Base-by-base conservation (phyloP, 2,797 vertebrate species). In the Carapus acus region DNA sequence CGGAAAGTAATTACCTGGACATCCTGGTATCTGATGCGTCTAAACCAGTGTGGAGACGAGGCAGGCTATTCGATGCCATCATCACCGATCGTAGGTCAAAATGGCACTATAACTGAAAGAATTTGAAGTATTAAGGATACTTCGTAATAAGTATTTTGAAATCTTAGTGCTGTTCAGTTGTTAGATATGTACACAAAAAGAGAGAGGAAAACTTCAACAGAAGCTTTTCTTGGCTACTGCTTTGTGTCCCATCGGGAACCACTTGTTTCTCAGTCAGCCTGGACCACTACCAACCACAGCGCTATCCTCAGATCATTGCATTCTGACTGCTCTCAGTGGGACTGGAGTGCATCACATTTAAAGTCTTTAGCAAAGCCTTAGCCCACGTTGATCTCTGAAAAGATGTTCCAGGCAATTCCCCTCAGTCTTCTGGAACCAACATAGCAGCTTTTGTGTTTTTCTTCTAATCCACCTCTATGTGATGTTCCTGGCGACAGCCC, bases 1-100 rank as follows among this genome's bases (percentile, higher is more conserved):
- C 88, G 44, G 94, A 97, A 82, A 85, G 85, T 31, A 86, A 86
- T 50, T 99, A 94, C 49, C 61, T 98, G 2, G 96, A 99, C 29
- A 89, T 96, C 0, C 88, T 99, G 19, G 88, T 99, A 67, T 93
- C 92, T 36, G 96, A 99, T 55, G 95, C 92, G 3, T 94, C 96
- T 38, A 94, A 93, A 50, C 80, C 85, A 11, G 78, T 93, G 39
- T 98, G 96, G 96, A 90, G 93, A 61, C 85, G 85, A 6, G 83
- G 81, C 8, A 40, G 83, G n/a, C 81, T 91, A 49, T 98, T 98
- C 73, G 93, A 99, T 69, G 92, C 87, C 50, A 89, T 99, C 62
- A 83, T 99, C 71, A 99, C 96, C 57, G 96, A 99, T 77, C 96
- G 96, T 99, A 89, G 67, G 93, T 83, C 58, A 33, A 33, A 0